phyloP scores from a whole-genome alignment of 2,113 vertebrate species.

The Halichoerus grypus region DNA sequence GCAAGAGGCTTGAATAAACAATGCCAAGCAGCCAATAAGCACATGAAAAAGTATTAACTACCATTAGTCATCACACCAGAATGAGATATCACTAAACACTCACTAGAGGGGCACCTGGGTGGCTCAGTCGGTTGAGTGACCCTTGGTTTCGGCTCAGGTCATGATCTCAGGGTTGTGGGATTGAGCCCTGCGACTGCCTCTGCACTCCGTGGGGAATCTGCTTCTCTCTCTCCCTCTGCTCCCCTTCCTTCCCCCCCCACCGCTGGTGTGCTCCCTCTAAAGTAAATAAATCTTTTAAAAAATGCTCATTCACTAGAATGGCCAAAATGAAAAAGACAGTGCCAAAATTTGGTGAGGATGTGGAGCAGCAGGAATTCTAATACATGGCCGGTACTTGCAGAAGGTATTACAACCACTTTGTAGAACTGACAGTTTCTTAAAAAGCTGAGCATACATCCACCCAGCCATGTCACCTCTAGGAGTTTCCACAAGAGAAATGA shows the following conservation, averaged over 20 bases:
- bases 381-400: background rate
- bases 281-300: too few species aligned
- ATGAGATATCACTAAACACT: background rate
- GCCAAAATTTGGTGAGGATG: background rate
- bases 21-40: background rate
- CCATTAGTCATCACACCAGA: too few species aligned
- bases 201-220: too few species aligned
- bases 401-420: background rate
- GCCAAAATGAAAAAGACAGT: background rate
- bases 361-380: background rate
- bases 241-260: too few species aligned
- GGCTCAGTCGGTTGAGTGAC: too few species aligned
- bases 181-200: too few species aligned
- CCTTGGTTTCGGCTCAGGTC: too few species aligned
- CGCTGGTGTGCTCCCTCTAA: background rate
- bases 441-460: background rate
- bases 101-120: background rate
- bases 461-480: background rate
- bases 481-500: background rate
- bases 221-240: too few species aligned
- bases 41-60: background rate
- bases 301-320: background rate
- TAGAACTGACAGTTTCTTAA: background rate
- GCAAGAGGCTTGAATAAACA: background rate
- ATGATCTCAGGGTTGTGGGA: too few species aligned